Evolutionary conservation across 2,888 invertebrate species (phyloP), one percentile per base, ranked within the genome.

Genomic region (Morpho achilles): DNA sequence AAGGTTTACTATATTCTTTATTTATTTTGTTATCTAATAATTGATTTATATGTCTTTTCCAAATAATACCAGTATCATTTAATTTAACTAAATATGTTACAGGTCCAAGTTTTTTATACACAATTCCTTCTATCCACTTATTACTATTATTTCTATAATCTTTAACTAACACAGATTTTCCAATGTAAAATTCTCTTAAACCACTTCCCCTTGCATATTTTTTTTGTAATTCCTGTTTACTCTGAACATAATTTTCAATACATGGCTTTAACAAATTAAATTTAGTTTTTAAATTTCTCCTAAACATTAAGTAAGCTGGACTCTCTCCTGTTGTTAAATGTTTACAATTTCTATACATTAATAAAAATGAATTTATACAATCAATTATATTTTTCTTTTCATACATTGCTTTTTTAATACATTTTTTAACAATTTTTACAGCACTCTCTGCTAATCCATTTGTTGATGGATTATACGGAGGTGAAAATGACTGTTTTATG

Each of bases 401-500:
- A 42, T 42, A 42, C 8, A 8, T 8, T 8, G 42, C 42, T 16
- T 41, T 41, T 50, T 50, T 50, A 3, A 40, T 16, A 16, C 16
- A 16, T 16, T 16, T 16, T 16, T 16, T 16, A 16, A 16, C n/a
- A 6, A 41, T 41, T 41, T 50, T 50, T 3, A 50, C 41, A 7
- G 50, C 40, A 41, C 16, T 50, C 7, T 50, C 50, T 41, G 50
- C 50, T 41, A 10, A 10, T 7, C 50, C 50, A 41, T 50, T 50
- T 7, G 41, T 50, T 7, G 9, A 10, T 2, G 50, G 50, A 41
- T 50, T 40, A 10, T 50, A 50, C 7, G 41, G 40, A n/a, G 50
- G 50, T 41, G 50, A 47, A 50, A 50, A 41, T 41, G 50, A 50
- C 41, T 50, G 50, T 41, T 50, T 50, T 7, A 50, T 50, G 9